Base-by-base conservation (phyloP, 2,888 invertebrate genomes). In the Eupithecia dodoneata region DNA sequence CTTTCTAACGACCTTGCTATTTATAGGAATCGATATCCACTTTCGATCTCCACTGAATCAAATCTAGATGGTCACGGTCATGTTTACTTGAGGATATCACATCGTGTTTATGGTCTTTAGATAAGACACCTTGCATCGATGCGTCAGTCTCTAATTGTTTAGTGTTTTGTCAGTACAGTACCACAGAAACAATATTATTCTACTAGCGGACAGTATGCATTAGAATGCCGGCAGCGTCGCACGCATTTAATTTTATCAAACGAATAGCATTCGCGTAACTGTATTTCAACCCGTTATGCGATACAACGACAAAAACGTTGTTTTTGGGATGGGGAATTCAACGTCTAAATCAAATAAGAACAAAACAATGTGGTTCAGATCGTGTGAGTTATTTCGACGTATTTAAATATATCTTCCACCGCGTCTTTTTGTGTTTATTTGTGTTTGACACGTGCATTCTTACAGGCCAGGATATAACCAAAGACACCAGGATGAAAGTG, bases 391-490 rank as follows among this genome's bases (percentile, higher is more conserved):
- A 89, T 88, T 89, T 89, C 79, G 81, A 83, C 76, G 79, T 77
- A 80, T 81, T 77, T 80, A 80, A 76, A 79, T 81, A 74, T 86
- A 85, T 81, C 81, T 69, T 63, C 69, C 52, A 41, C n/a, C 75
- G 73, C 75, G 47, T 80, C 76, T 70, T 82, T 76, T 82, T 83
- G 86, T 88, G 89, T 91, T 91, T 91, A 89, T 91, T 89, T 90
- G 75, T 77, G 78, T 79, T 82, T 79, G 80, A 81, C 85, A 85
- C 83, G 86, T 88, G 86, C 82, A 52, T 87, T 89, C 90, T 89
- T 92, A 89, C 89, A 95, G 95, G 95, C 89, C 95, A 95, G 88
- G 95, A 95, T 85, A 92, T 94, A 86, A 94, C 91, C 86, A 94
- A 93, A 88, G 96, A 95, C 79, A 95, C 93, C 75, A 93, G 95